Evolutionary conservation across 2,888 invertebrate genomes (phyloP).

Genomic region (Ferdinandea cuprea): DNA sequence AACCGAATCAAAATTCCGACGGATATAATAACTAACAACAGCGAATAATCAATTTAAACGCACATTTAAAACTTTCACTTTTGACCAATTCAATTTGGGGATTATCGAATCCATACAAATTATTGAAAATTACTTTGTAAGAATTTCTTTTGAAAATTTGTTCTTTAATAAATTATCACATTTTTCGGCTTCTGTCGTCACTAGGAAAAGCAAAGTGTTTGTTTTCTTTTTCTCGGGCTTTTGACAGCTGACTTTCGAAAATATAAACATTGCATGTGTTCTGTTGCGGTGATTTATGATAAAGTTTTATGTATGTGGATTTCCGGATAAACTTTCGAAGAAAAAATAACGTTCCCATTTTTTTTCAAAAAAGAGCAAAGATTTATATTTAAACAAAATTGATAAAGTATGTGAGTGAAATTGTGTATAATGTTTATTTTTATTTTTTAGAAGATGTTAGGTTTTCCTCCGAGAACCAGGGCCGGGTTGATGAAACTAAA

Average conservation of each 20-base stretch:
- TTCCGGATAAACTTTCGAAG: slow-evolving; percentile 10
- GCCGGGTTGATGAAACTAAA: no score
- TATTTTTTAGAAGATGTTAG: no score
- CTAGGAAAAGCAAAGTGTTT: neutral
- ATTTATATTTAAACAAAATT: no score
- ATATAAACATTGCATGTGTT: slow-evolving; percentile 46
- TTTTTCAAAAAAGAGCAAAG: no score
- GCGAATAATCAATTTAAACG: neutral
- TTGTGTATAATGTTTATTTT: no score
- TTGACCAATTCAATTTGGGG: neutral
- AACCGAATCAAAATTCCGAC: neutral
- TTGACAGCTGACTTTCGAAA: slow-evolving; percentile 30
- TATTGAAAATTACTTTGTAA: slow-evolving; percentile 5
- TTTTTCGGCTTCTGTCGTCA: neutral
- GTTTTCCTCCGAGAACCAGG: no score
- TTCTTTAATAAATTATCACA: neutral
- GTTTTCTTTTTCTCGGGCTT: slow-evolving; percentile 11
- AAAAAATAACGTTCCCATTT: no score
- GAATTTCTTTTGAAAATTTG: slow-evolving; percentile 9
- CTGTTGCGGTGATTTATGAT: neutral
- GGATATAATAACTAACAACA: neutral
- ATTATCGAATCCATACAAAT: neutral
- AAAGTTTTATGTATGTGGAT: neutral
- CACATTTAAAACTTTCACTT: slow-evolving; percentile 16
- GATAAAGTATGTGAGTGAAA: no score